Evolutionary conservation across 1,140 invertebrate species (phyloP), one percentile per base, ranked within the genome.

Genomic region (Ooceraea biroi): DNA sequence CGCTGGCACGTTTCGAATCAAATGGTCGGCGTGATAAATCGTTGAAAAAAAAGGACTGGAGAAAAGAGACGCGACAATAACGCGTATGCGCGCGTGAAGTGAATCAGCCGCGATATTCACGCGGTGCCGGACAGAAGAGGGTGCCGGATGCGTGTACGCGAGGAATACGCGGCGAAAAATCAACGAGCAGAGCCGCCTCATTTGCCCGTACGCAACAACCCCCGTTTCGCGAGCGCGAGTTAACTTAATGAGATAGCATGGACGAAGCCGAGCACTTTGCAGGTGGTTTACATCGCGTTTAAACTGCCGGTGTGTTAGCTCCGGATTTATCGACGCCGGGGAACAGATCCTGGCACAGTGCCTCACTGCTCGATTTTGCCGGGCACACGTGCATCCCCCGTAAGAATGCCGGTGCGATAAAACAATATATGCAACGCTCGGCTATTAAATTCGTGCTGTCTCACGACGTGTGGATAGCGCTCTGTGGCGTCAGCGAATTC

Each of bases 201-300:
- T 84, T 78, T 84, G 48, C 52, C 22, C 46, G 46, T 68, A 50
- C 44, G 85, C 72, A 83, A 72, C 71, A 46, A 44, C 48, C 69
- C 55, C 44, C 71, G 72, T 80, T 25, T 41, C 65, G 36, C 44
- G 5, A 61, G 17, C 66, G 48, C 58, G 57, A 69, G 60, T 80
- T 87, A 82, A 80, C 68, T 82, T 88, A 58, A 73, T 58, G 58
- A 60, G 85, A 60, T 86, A 22, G 41, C 36, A 12, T 22, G 36
- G 11, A 25, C n/a, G 22, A 63, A 46, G 52, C 22, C 65, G 80
- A 76, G 30, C 73, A 65, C 71, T 88, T 88, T 87, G 82, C 87
- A 88, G 82, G 85, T 82, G 83, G 83, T 88, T 88, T 88, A 88
- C 87, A 87, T 82, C 71, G 83, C 87, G 69, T 73, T 88, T 85